Evolutionary conservation across 2,113 vertebrate species (phyloP), one percentile per base, ranked within the genome.

Genomic region (Nothobranchius furzeri): DNA sequence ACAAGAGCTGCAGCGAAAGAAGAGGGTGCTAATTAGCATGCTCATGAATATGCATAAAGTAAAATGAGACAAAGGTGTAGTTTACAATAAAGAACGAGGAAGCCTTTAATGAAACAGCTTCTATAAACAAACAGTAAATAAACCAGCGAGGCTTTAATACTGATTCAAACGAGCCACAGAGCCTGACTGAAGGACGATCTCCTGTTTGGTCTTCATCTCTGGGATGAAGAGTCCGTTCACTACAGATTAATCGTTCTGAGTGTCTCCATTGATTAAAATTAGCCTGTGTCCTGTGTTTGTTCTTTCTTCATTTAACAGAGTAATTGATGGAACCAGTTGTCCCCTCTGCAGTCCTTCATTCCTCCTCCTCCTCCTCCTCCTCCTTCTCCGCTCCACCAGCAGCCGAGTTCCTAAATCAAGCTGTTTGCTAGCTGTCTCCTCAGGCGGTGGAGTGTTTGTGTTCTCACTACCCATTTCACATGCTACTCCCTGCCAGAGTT

Each of bases 241-340:
- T 75, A 63, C 24, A 77, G 76, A 87, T 86, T 84, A 89, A 91
- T 90, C 80, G 81, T 76, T 79, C 62, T 13, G 11, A 30, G 62
- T 79, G 81, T 88, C 83, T 83, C 65, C 78, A 83, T 82, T 90
- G 83, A 90, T 91, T 89, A 81, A 81, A 83, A 83, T 79, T 52
- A 82, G 77, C 76, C 77, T 46, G 49, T 54, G 75, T 81, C 65
- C 73, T 60, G 73, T 63, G 50, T 68, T 61, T 67, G 74, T 70
- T 80, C 81, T 85, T 77, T 85, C 78, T 73, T 85, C 78, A 68
- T 84, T 84, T 81, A 84, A 85, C 70, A 35, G 71, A 20, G 35
- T 89, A 88, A 91, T 85, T 82, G 83, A 90, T 89, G 72, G 55
- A 68, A 69, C 54, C 24, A 10, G 47, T 66, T 63, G 58, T 68